These are phyloP conservation scores for Temnothorax longispinosus DNA, from an alignment of 1,140 invertebrate species.

Conservation along the genomic window DNA sequence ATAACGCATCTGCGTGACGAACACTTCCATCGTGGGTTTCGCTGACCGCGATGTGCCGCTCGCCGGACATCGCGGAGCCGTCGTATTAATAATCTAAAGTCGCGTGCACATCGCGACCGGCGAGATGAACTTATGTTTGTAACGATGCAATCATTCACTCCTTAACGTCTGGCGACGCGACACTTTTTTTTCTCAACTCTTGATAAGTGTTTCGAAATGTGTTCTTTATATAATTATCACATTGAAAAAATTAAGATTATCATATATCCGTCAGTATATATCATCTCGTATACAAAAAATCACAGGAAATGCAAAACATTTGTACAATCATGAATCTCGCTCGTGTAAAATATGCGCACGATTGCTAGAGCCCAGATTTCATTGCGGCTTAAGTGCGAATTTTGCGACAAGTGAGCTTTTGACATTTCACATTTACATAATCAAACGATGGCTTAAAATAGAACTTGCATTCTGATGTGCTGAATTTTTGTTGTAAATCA, in stretches of 20 bases:
- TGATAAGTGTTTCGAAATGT: conserved; percentile 15
- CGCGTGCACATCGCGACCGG: not conserved
- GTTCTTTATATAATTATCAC: not conserved
- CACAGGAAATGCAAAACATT: not conserved
- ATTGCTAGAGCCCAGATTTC: not conserved
- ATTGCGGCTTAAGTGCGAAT: not conserved
- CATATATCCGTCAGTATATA: not conserved
- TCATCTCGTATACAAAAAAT: not conserved
- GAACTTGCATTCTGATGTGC: not conserved
- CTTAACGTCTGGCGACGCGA: not conserved
- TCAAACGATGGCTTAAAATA: not conserved
- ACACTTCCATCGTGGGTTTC: conserved; percentile 28
- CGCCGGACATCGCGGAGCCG: conserved; percentile 43
- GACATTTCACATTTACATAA: not conserved
- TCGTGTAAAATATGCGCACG: not conserved
- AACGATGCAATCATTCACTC: not conserved
- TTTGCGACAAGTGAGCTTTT: not conserved
- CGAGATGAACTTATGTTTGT: not conserved
- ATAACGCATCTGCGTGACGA: conserved; percentile 65
- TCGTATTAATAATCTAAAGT: conserved; percentile 29
- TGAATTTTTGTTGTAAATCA: not conserved
- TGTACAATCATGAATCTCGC: not conserved
- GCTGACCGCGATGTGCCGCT: conserved; percentile 16
- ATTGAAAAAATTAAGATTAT: not conserved
- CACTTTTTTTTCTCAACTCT: not conserved